Conservation (phyloP, 2,797 vertebrate genomes). For the Dryobates pubescens region DNA sequence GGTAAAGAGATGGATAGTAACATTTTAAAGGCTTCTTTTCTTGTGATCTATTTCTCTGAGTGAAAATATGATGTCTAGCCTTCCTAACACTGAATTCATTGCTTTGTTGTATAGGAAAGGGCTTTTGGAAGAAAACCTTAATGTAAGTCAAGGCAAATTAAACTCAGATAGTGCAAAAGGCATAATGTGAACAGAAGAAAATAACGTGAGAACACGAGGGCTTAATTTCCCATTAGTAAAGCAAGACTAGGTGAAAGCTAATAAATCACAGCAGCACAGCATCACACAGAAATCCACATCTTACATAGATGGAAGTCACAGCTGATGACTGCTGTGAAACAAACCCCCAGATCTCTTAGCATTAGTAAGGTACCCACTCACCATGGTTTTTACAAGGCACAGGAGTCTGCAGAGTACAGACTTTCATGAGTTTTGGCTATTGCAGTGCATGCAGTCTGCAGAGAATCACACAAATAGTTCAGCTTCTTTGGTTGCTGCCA, state of each 20-base stretch:
- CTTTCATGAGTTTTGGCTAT: slow-evolving; percentile 38
- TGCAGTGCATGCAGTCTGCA: not conserved
- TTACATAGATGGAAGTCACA: slow-evolving; percentile 7
- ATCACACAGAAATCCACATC: not conserved
- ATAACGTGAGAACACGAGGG: not conserved
- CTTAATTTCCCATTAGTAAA: slow-evolving; percentile 16
- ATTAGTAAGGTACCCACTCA: not conserved
- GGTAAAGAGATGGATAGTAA: slow-evolving; percentile 10
- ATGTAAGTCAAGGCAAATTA: slow-evolving; percentile 29
- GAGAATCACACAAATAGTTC: slow-evolving; percentile 17
- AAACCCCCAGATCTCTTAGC: not conserved
- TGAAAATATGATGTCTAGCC: not conserved
- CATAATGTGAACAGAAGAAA: not conserved
- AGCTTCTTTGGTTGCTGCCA: slow-evolving; percentile 41
- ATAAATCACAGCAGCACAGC: not conserved
- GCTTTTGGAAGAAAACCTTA: slow-evolving; percentile 25
- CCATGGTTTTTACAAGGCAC: not conserved
- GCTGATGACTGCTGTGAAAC: not conserved
- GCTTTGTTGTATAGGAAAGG: slow-evolving; percentile 6
- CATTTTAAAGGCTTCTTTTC: slow-evolving; percentile 10
- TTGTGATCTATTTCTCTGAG: not conserved
- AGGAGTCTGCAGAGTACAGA: slow-evolving; percentile 5
- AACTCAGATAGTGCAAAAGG: not conserved
- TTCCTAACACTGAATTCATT: not conserved
- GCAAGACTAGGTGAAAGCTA: not conserved